Evolutionary conservation across 2,888 invertebrate species (phyloP).

Genomic region (Tipula helvola): DNA sequence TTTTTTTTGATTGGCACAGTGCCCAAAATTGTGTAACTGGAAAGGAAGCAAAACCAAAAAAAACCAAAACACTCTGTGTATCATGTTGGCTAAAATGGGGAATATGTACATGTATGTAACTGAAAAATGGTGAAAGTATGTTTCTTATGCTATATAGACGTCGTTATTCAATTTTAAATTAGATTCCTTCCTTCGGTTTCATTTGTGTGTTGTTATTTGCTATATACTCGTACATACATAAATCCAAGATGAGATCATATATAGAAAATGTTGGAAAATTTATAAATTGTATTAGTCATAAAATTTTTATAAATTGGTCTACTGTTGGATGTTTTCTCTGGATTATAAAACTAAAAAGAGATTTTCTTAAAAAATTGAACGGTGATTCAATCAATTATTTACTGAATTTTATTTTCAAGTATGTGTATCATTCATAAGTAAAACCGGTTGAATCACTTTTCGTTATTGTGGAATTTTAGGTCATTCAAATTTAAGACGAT

Average conservation of each 20-base stretch:
- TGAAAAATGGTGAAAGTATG: background rate
- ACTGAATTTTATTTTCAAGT: background rate
- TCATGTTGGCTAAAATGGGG: background rate
- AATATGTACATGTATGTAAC: background rate
- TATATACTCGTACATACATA: background rate
- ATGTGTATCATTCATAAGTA: background rate
- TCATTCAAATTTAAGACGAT: too few relatives aligned
- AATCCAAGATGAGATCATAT: background rate
- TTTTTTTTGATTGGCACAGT: background rate
- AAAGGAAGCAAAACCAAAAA: background rate
- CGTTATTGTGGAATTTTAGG: too few relatives aligned
- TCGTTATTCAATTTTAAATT: background rate
- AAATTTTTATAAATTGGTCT: background rate
- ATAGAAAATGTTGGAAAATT: background rate
- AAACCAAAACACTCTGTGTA: background rate
- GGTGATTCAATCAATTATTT: background rate
- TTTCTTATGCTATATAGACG: background rate
- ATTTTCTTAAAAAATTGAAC: background rate
- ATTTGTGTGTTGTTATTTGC: background rate
- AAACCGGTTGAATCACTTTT: too few relatives aligned
- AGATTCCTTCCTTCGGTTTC: background rate
- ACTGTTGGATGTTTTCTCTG: background rate
- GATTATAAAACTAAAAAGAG: background rate
- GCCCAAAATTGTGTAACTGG: background rate
- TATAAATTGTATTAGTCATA: background rate